Evolutionary conservation across 2,113 vertebrate species (phyloP), one percentile per base, ranked within the genome.

Genomic region (Setophaga petechia): DNA sequence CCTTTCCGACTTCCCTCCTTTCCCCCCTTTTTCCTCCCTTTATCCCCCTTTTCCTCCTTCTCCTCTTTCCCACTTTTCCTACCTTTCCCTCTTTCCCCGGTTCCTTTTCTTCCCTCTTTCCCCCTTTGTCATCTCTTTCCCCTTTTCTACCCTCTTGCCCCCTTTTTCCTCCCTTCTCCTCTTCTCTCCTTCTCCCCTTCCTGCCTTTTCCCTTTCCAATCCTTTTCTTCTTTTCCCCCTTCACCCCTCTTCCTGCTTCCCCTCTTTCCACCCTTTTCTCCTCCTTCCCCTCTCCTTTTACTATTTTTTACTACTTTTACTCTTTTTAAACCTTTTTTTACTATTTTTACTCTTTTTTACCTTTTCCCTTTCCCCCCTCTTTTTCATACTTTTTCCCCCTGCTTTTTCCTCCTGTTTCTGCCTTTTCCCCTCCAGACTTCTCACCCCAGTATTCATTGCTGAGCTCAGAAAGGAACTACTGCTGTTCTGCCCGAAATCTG

Each of bases 331-430:
- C 41, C 41, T 41, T 41, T 41, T 55, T 27, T n/a, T 47, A 74
- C 35, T 4, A 19, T 19, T 39, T 62, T 46, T 33, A 5, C n/a
- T 59, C 10, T 59, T 59, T 61, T 23, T 23, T 16, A 10, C 1
- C 8, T 24, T 43, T 46, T 54, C 13, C 1, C 41, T 30, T 43
- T 2, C 0, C 1, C 20, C 10, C 5, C 10, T 31, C 6, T 25
- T 27, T 46, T 39, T 6, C 8, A 5, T 47, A 13, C 10, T 4
- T 51, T 57, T 1, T 4, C 0, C 9, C 0, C 9, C 1, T 55
- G 31, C 54, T 33, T 57, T 57, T 57, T 22, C 1, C 11, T 9
- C 4, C 5, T 33, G 16, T 57, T 5, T 0, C 3, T 11, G 6
- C 14, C 20, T 9, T 21, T 9, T 21, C 5, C 20, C 7, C 12